phyloP scores from a whole-genome alignment of 2,888 invertebrate species.

The Junonia oenone region DNA sequence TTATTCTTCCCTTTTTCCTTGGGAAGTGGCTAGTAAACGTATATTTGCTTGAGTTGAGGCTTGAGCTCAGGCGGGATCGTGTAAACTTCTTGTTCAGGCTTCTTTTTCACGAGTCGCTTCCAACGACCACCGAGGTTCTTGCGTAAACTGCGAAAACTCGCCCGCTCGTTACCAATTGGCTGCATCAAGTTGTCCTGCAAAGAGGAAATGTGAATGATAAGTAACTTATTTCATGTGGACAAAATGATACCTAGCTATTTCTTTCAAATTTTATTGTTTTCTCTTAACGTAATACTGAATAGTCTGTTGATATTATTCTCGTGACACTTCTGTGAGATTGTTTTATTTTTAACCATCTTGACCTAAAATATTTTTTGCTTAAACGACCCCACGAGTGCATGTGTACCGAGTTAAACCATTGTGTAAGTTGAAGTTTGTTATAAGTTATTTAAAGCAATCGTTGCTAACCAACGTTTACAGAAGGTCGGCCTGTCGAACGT shows the following conservation, averaged over 20 bases:
- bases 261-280: too few species aligned
- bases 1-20: slow-evolving; percentile 36
- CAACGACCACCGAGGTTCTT: slow-evolving; percentile 92
- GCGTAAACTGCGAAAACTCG: slow-evolving; percentile 89
- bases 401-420: slow-evolving; percentile 35
- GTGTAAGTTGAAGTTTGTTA: slow-evolving; percentile 49
- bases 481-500: slow-evolving; percentile 41
- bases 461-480: slow-evolving; percentile 47
- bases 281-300: too few species aligned
- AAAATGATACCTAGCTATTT: too few species aligned
- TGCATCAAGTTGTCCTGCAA: slow-evolving; percentile 90
- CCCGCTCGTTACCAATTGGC: slow-evolving; percentile 83
- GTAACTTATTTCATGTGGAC: too few species aligned
- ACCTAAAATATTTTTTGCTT: slow-evolving; percentile 43
- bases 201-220: slow-evolving; percentile 41
- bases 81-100: slow-evolving; percentile 89
- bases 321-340: too few species aligned
- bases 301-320: too few species aligned
- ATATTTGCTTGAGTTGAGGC: slow-evolving; percentile 92
- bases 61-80: slow-evolving; percentile 92
- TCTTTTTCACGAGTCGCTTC: slow-evolving; percentile 91
- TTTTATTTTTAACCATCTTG: slow-evolving; percentile 35
- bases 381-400: slow-evolving; percentile 53
- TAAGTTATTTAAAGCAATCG: slow-evolving; percentile 50
- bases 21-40: slow-evolving; percentile 84